Percentiles rank a stretch among this genome's conserved stretches.
phyloP scores from a whole-genome alignment of 2,113 vertebrate genomes.

The Synodontis membranacea region DNA sequence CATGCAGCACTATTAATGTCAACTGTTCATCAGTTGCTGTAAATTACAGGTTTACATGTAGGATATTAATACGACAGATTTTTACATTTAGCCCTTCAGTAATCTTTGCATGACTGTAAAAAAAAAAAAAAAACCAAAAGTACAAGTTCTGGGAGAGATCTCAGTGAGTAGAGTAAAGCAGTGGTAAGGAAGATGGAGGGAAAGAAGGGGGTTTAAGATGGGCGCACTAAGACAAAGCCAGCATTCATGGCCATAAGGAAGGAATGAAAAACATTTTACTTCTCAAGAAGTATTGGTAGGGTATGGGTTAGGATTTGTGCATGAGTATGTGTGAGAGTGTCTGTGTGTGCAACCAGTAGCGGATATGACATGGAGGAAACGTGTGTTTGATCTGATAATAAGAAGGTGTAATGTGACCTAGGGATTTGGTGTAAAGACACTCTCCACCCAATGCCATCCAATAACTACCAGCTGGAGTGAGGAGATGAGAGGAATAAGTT shows the following conservation, averaged over 20 bases:
- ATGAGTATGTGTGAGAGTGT: slow-evolving; percentile 36
- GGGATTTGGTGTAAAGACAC: slow-evolving; percentile 35
- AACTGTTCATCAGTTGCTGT: neutral
- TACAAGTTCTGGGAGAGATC: slow-evolving; percentile 26
- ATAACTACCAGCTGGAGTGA: slow-evolving; percentile 37
- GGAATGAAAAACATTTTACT: slow-evolving; percentile 81
- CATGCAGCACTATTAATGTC: neutral
- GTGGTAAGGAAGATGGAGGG: slow-evolving; percentile 59
- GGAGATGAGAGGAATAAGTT: slow-evolving; percentile 7
- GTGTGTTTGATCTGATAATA: slow-evolving; percentile 52
- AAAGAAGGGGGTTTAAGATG: slow-evolving; percentile 72
- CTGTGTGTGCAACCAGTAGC: slow-evolving; percentile 30
- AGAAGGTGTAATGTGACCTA: slow-evolving; percentile 33
- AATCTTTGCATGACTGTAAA: neutral
- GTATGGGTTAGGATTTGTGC: slow-evolving; percentile 55
- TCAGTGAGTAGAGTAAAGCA: slow-evolving; percentile 42
- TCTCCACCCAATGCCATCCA: slow-evolving; percentile 22
- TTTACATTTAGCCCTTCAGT: neutral
- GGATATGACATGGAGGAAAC: slow-evolving; percentile 34
- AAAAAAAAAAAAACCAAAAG: too few relatives aligned
- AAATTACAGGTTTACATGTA: neutral
- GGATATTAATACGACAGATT: neutral
- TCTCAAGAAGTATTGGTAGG: slow-evolving; percentile 72
- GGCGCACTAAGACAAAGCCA: slow-evolving; percentile 78
- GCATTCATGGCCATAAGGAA: slow-evolving; percentile 75